Conservation (phyloP, 2,797 vertebrate species). For the Parauchenoglanis punctatus region DNA sequence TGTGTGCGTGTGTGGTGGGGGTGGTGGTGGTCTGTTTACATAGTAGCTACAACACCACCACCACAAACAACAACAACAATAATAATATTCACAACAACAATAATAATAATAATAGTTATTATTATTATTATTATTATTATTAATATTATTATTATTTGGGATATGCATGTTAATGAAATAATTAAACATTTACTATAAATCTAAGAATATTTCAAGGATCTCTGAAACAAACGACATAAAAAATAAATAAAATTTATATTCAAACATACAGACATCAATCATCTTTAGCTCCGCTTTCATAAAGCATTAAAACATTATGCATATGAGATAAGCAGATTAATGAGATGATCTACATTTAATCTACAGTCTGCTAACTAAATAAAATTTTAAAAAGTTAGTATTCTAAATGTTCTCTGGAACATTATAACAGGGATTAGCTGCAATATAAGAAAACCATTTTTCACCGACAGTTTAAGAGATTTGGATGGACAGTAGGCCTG, state of each 20-base stretch:
- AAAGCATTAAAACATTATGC: background rate
- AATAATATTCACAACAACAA: background rate
- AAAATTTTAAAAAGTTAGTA: no score
- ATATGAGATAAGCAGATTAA: background rate
- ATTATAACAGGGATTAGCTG: background rate
- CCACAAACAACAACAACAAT: background rate
- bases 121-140: background rate
- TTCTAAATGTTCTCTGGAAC: background rate
- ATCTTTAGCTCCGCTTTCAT: background rate
- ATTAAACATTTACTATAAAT: background rate
- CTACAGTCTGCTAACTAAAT: background rate
- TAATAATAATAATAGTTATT: background rate
- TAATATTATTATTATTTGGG: background rate
- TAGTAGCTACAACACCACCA: background rate
- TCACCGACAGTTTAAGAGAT: background rate
- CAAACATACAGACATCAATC: background rate
- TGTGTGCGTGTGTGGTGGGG: background rate
- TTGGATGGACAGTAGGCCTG: background rate
- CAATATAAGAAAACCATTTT: background rate
- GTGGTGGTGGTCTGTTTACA: background rate
- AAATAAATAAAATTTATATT: no score
- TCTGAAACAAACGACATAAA: background rate
- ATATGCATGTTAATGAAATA: background rate
- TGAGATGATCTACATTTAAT: background rate
- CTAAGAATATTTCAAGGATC: background rate